These are phyloP conservation scores for Polydrusus cervinus DNA, from an alignment of 2,888 invertebrate genomes.

Conservation along the genomic window DNA sequence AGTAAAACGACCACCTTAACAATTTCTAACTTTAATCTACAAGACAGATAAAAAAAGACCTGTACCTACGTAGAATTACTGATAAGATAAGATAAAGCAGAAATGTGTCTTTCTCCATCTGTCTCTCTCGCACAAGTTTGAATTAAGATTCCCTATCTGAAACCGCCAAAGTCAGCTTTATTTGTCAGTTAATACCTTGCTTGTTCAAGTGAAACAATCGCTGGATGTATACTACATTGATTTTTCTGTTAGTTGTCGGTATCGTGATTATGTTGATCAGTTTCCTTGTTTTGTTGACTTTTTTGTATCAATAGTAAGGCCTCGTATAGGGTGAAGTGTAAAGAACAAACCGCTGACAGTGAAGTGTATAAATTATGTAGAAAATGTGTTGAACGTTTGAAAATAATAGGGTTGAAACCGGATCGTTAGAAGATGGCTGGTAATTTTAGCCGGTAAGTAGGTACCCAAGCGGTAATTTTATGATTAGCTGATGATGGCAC, in stretches of 20 bases:
- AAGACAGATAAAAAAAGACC: conserved; percentile 33
- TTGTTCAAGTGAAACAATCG: conserved; percentile 46
- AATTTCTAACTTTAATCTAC: conserved; percentile 27
- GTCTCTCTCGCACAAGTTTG: conserved; percentile 39
- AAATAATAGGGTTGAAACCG: conserved; percentile 20
- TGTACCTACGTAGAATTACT: conserved; percentile 35
- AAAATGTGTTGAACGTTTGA: background rate
- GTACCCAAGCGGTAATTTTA: conserved; percentile 21
- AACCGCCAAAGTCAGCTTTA: conserved; percentile 52
- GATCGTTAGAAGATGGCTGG: conserved; percentile 9
- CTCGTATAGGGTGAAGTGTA: background rate
- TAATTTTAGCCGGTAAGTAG: conserved; percentile 40
- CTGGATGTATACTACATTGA: conserved; percentile 35
- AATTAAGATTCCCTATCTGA: conserved; percentile 49
- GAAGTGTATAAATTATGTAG: conserved; percentile 29
- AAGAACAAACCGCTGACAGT: background rate
- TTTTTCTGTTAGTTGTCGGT: conserved; percentile 32
- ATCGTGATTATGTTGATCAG: conserved; percentile 36
- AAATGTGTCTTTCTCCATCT: conserved; percentile 37
- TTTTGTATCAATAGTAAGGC: conserved; percentile 1
- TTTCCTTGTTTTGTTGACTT: conserved; percentile 26
- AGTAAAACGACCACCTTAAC: conserved; percentile 8
- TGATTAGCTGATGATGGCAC: background rate
- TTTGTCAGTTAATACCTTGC: conserved; percentile 50
- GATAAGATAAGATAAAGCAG: conserved; percentile 47